These are phyloP conservation scores for Ciconia boyciana DNA, from an alignment of 2,113 vertebrate species.

Conservation along the genomic window DNA sequence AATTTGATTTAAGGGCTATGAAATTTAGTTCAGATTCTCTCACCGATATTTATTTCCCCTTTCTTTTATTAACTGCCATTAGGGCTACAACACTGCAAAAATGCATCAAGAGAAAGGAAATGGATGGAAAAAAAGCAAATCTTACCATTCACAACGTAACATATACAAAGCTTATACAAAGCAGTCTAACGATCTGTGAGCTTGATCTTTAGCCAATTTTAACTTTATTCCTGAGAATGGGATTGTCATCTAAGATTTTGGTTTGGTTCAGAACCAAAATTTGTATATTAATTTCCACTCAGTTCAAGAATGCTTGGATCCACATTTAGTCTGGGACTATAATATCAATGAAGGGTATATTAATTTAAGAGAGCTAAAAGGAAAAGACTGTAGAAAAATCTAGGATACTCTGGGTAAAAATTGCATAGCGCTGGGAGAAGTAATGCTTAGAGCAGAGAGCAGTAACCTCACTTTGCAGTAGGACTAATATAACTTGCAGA, in stretches of 20 bases:
- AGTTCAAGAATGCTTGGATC: not conserved
- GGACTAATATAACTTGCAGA: not conserved
- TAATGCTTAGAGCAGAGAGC: not conserved
- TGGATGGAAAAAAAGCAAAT: not conserved
- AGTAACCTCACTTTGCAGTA: not conserved
- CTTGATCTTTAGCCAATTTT: not conserved
- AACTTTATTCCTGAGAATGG: not conserved
- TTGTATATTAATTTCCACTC: not conserved
- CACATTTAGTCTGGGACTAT: not conserved
- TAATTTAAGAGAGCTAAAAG: not conserved
- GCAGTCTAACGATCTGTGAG: not conserved
- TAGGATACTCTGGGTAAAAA: not conserved
- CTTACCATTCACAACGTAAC: not conserved
- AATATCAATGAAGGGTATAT: not conserved
- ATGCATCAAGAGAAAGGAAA: not conserved
- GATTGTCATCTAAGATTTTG: not conserved
- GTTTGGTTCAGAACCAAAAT: not conserved
- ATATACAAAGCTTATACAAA: not conserved
- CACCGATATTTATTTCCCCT: not conserved
- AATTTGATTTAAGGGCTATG: not conserved
- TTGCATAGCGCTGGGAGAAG: not conserved
- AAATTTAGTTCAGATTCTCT: not conserved
- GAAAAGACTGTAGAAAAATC: not conserved
- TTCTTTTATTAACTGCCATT: not conserved
- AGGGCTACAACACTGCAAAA: not conserved